Percentiles rank a stretch among this genome's conserved stretches.
Conservation (phyloP, 2,797 vertebrate species). For the Trachops cirrhosus region DNA sequence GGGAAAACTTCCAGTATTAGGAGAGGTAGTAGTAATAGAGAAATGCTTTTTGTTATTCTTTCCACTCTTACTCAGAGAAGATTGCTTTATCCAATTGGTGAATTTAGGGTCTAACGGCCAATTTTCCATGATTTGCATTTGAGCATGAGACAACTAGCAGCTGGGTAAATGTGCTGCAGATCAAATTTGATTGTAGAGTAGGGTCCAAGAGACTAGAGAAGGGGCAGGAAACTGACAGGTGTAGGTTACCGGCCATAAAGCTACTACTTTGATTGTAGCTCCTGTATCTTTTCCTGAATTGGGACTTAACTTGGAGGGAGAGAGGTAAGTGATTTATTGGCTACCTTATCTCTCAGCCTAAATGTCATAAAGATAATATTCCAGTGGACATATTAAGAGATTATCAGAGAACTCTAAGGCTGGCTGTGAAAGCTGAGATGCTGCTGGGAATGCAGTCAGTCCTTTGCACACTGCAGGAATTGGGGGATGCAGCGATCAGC, state of each 20-base stretch:
- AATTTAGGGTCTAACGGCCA: background rate
- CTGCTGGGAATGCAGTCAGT: background rate
- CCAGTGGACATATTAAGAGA: slow-evolving; percentile 48
- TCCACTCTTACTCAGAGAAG: background rate
- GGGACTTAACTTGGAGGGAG: background rate
- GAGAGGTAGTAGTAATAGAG: background rate
- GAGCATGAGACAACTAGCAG: background rate
- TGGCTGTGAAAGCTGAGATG: slow-evolving; percentile 14
- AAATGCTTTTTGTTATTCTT: background rate
- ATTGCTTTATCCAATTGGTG: background rate
- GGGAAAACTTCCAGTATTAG: background rate
- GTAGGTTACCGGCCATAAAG: background rate
- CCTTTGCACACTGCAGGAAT: slow-evolving; percentile 42
- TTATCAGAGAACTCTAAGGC: slow-evolving; percentile 35
- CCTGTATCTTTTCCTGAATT: background rate
- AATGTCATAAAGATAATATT: slow-evolving; percentile 55
- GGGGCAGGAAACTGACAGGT: background rate
- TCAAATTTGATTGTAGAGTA: background rate
- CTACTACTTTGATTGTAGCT: background rate
- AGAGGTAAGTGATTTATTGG: slow-evolving; percentile 46
- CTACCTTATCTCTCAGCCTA: slow-evolving; percentile 20
- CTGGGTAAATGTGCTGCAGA: background rate
- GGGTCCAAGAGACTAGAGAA: background rate
- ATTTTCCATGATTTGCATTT: background rate
- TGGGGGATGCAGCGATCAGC: background rate